A percentile compares a stretch with the other conserved stretches of the same genome.
These are phyloP conservation scores for Nomada ferruginata DNA, from an alignment of 2,888 invertebrate genomes.

Conservation along the genomic window DNA sequence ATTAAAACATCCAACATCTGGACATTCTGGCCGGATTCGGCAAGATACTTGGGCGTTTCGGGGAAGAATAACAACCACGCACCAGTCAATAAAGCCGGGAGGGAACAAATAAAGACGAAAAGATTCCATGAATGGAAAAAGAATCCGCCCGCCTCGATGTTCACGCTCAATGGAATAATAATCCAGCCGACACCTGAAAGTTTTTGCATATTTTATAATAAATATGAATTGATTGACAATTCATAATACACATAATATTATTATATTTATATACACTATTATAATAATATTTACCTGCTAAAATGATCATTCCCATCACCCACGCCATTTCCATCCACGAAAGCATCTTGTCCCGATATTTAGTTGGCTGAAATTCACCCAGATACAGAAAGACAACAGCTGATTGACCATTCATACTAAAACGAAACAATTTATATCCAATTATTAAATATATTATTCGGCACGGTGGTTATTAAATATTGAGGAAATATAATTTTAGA, in stretches of 20 bases:
- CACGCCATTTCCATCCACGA: slow-evolving; percentile 94
- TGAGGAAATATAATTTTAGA: slow-evolving; percentile 85
- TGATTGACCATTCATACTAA: slow-evolving; percentile 91
- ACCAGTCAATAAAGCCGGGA: slow-evolving; percentile 88
- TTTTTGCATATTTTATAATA: not conserved
- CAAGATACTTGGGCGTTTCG: slow-evolving; percentile 92
- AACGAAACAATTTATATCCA: not conserved
- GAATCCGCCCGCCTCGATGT: slow-evolving; percentile 86
- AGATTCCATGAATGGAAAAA: slow-evolving; percentile 92
- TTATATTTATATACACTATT: no score
- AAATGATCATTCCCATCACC: slow-evolving; percentile 90
- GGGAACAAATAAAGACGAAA: slow-evolving; percentile 90
- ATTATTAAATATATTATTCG: not conserved
- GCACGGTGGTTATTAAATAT: not conserved
- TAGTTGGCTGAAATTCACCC: slow-evolving; percentile 92
- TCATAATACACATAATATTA: no score
- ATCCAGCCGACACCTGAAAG: slow-evolving; percentile 90
- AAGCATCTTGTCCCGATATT: slow-evolving; percentile 90
- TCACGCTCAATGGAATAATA: slow-evolving; percentile 89
- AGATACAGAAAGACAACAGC: slow-evolving; percentile 92
- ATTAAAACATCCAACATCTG: slow-evolving; percentile 89
- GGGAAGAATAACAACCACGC: slow-evolving; percentile 90
- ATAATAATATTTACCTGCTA: slow-evolving; percentile 86
- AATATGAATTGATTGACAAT: no score
- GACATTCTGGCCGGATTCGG: slow-evolving; percentile 91